These are phyloP conservation scores for Coptodon rendalli DNA, from an alignment of 2,113 vertebrate species.

Conservation along the genomic window DNA sequence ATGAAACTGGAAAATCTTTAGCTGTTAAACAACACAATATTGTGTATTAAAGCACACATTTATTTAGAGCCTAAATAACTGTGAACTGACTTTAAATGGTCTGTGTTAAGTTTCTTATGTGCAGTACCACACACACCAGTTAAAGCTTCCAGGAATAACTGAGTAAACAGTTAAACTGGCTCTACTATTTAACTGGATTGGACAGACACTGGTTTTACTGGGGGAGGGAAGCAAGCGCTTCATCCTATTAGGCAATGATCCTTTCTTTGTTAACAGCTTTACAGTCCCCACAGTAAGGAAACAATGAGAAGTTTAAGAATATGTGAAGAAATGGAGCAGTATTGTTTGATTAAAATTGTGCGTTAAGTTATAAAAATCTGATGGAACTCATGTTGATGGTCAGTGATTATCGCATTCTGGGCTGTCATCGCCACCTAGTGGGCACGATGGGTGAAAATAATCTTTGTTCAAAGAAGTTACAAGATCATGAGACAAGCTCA, in stretches of 20 bases:
- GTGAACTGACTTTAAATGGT: not conserved
- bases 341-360: not conserved
- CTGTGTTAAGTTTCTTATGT: not conserved
- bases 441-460: not conserved
- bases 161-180: not conserved
- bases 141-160: not conserved
- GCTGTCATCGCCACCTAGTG: not conserved
- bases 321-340: not conserved
- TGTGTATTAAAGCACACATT: not conserved
- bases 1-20: not conserved
- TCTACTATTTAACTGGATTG: not conserved
- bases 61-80: not conserved
- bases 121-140: not conserved
- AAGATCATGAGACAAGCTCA: not conserved
- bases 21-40: not conserved
- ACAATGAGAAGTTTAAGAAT: not conserved
- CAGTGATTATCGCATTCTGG: not conserved
- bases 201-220: not conserved
- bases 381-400: not conserved
- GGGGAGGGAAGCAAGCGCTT: not conserved
- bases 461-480: not conserved
- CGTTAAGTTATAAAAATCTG: not conserved
- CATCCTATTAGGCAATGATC: not conserved
- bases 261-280: not conserved
- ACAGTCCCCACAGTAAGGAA: not conserved